A percentile compares a stretch with the other conserved stretches of the same genome.
Evolutionary conservation across 2,888 invertebrate genomes (phyloP).

Genomic region (Caenorhabditis sulstoni): DNA sequence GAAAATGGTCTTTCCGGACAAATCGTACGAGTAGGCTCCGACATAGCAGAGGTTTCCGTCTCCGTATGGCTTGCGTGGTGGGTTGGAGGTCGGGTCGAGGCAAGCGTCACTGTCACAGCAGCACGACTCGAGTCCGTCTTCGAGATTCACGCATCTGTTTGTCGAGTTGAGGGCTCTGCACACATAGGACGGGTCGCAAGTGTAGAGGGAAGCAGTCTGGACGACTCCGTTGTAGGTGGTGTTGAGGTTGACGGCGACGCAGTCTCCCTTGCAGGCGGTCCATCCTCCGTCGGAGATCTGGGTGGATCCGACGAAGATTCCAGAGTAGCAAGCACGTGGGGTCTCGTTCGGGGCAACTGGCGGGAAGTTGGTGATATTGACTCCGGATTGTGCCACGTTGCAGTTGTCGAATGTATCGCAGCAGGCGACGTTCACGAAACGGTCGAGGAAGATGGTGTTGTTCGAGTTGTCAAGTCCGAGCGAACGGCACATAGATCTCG

Average conservation of each 20-base stretch:
- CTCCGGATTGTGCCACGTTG: conserved; percentile 46
- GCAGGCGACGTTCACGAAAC: conserved; percentile 49
- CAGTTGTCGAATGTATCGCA: conserved; percentile 63
- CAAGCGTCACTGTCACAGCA: conserved; percentile 62
- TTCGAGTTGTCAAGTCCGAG: conserved; percentile 63
- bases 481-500: conserved; percentile 59
- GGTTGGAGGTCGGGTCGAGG: conserved; percentile 58
- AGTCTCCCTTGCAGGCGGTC: conserved; percentile 67
- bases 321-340: conserved; percentile 67
- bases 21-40: conserved; percentile 57
- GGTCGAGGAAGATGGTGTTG: conserved; percentile 50
- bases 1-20: conserved; percentile 48
- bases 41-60: conserved; percentile 64
- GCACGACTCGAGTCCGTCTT: conserved; percentile 57
- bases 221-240: conserved; percentile 51
- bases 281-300: conserved; percentile 61
- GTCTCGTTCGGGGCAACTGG: conserved; percentile 56
- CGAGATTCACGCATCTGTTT: conserved; percentile 58
- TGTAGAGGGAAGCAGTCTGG: conserved; percentile 60
- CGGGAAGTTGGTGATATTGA: conserved; percentile 48
- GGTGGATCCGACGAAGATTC: conserved; percentile 55
- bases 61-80: conserved; percentile 59
- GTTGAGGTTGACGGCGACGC: conserved; percentile 60
- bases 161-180: conserved; percentile 53
- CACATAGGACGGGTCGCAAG: conserved; percentile 67